Conservation (phyloP, 2,888 invertebrate genomes). For the Standfussiana lucernea region DNA sequence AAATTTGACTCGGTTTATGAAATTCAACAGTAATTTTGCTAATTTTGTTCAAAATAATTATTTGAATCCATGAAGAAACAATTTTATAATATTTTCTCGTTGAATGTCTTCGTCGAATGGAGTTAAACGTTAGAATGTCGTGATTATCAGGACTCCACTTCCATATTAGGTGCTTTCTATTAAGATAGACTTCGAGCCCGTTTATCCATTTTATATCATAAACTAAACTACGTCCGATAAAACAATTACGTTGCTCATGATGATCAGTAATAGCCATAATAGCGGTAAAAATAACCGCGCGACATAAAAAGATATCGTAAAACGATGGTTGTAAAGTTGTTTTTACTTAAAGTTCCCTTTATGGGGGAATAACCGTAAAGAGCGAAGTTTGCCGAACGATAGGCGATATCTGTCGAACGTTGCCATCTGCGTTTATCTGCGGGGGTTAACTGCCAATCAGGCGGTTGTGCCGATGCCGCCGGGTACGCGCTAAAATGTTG, state of each 20-base stretch:
- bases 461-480: constrained; percentile 60
- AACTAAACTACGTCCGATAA: constrained; percentile 72
- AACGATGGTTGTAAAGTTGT: constrained; percentile 87
- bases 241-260: constrained; percentile 77
- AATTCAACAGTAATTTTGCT: not conserved
- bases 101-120: not conserved
- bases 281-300: constrained; percentile 79
- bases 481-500: constrained; percentile 60
- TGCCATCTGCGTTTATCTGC: constrained; percentile 80
- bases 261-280: constrained; percentile 74
- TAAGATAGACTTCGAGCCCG: not conserved
- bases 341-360: constrained; percentile 88
- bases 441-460: constrained; percentile 77
- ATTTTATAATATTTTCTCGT: constrained; percentile 5
- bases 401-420: constrained; percentile 80
- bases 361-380: constrained; percentile 88
- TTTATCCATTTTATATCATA: constrained; percentile 65
- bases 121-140: not conserved
- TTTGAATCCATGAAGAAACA: not conserved
- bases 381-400: constrained; percentile 84
- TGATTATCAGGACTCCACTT: not conserved
- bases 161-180: constrained; percentile 26
- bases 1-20: not conserved
- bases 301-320: constrained; percentile 83
- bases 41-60: not conserved